Conservation (phyloP, 1,140 invertebrate species). For the Drosophila arawakana region DNA sequence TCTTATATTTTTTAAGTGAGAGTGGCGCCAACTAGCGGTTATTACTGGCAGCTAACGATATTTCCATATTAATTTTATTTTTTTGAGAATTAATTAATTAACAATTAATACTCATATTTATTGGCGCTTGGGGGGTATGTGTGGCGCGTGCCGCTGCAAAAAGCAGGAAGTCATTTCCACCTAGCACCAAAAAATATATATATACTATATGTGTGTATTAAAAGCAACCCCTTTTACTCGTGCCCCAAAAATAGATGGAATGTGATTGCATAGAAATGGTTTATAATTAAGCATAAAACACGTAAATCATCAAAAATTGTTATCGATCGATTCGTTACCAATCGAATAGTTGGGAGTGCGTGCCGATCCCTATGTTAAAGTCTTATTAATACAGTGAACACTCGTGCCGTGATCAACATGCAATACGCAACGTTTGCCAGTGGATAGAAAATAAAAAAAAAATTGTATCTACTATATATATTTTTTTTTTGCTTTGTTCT, state of each 20-base stretch:
- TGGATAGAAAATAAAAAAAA: no score
- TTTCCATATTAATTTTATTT: background rate
- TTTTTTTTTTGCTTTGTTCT: slow-evolving; percentile 39
- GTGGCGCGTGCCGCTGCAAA: slow-evolving; percentile 18
- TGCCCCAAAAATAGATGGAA: background rate
- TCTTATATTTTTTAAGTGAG: no score
- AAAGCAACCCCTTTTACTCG: no score
- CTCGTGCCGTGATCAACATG: slow-evolving; percentile 40
- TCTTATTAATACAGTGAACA: slow-evolving; percentile 20
- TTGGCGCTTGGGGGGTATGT: background rate
- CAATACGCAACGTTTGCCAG: slow-evolving; percentile 16
- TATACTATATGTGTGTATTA: background rate
- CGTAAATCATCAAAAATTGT: background rate
- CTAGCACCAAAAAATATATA: slow-evolving; percentile 14
- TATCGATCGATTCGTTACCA: background rate
- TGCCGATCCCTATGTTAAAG: slow-evolving; percentile 9
- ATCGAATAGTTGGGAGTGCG: slow-evolving; percentile 22
- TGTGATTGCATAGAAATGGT: slow-evolving; percentile 38
- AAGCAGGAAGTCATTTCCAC: slow-evolving; percentile 28
- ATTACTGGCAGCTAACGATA: slow-evolving; percentile 15
- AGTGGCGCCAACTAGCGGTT: slow-evolving; percentile 17
- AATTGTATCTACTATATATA: slow-evolving; percentile 12
- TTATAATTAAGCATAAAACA: slow-evolving; percentile 25
- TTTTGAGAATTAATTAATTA: background rate
- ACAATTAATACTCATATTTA: slow-evolving; percentile 4